phyloP scores from a whole-genome alignment of 2,888 invertebrate genomes.

The Temnothorax ravouxi region DNA sequence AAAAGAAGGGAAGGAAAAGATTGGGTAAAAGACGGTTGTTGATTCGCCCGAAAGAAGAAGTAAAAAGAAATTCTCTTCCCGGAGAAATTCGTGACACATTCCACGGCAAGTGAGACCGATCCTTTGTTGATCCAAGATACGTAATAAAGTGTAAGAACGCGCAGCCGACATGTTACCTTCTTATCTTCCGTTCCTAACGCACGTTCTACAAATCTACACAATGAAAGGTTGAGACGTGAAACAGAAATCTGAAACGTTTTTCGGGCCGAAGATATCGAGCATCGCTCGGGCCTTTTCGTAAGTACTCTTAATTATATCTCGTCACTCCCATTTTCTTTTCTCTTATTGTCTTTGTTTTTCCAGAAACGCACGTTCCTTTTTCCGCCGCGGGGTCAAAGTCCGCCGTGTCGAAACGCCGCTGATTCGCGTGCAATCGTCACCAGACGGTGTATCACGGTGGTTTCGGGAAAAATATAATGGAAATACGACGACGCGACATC shows the following conservation, averaged over 20 bases:
- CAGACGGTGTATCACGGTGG: not conserved
- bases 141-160: slow-evolving; percentile 74
- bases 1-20: not conserved
- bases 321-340: slow-evolving; percentile 5
- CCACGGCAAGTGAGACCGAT: slow-evolving; percentile 70
- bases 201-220: slow-evolving; percentile 9
- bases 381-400: not conserved
- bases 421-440: not conserved
- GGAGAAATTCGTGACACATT: slow-evolving; percentile 51
- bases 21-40: not conserved
- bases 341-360: not conserved
- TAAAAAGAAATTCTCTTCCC: slow-evolving; percentile 14
- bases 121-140: slow-evolving; percentile 82
- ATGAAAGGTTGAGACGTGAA: not conserved
- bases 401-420: not conserved
- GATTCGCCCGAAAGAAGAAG: slow-evolving; percentile 3
- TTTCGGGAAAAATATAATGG: not conserved
- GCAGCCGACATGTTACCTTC: slow-evolving; percentile 61
- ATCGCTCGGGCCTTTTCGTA: not conserved
- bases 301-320: not conserved
- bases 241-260: slow-evolving; percentile 13
- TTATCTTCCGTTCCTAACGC: slow-evolving; percentile 75
- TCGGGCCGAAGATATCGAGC: not conserved
- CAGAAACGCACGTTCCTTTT: not conserved
- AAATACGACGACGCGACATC: not conserved